phyloP scores from a whole-genome alignment of 2,113 vertebrate species.

The Cervus canadensis region DNA sequence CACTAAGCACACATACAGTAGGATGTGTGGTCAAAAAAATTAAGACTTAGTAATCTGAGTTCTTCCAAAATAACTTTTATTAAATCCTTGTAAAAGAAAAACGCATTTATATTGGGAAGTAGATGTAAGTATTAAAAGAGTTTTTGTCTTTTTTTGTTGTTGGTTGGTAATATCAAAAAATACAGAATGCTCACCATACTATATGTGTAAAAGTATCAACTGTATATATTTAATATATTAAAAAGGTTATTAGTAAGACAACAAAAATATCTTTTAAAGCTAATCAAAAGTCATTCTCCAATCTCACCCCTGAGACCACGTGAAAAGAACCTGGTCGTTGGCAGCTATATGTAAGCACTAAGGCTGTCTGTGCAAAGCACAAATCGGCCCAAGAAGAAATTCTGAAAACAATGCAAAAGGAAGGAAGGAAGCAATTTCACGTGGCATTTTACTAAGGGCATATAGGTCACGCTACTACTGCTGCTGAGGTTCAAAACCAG shows the following conservation, averaged over 20 bases:
- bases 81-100: neutral
- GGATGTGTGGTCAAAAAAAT: neutral
- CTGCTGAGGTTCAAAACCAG: neutral
- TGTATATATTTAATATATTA: neutral
- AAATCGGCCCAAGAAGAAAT: neutral
- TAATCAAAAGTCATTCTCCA: neutral
- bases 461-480: neutral
- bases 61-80: neutral
- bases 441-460: neutral
- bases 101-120: neutral
- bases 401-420: neutral
- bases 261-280: neutral
- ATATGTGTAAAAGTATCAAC: neutral
- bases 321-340: neutral
- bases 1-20: neutral
- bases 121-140: neutral
- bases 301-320: neutral
- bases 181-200: neutral
- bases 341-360: neutral
- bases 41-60: neutral
- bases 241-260: neutral
- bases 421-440: neutral
- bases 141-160: neutral
- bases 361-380: neutral
- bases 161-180: neutral